phyloP scores from a whole-genome alignment of 1,140 invertebrate genomes.

The Brachionus manjavacas region DNA sequence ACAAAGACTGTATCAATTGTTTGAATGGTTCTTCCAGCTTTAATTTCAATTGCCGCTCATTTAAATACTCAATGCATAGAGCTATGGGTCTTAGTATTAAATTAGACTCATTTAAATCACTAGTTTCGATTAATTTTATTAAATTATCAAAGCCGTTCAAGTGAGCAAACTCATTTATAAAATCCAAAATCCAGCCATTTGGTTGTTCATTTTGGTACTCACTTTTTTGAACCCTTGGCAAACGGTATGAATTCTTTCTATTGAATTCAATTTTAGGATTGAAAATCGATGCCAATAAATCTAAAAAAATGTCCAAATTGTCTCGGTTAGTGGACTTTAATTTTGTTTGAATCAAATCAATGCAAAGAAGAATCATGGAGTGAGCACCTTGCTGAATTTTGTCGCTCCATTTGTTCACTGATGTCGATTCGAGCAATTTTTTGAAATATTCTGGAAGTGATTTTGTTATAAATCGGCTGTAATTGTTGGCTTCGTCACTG shows the following conservation, averaged over 20 bases:
- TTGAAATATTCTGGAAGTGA: background rate
- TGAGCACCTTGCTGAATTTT: conserved; percentile 62
- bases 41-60: conserved; percentile 49
- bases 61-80: conserved; percentile 58
- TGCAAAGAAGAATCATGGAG: conserved; percentile 59
- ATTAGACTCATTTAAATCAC: conserved; percentile 56
- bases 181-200: conserved; percentile 61
- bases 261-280: conserved; percentile 55
- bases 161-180: conserved; percentile 57
- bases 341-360: conserved; percentile 58
- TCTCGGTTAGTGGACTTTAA: conserved; percentile 44
- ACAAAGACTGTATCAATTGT: conserved; percentile 55
- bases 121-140: conserved; percentile 51
- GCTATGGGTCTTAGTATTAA: conserved; percentile 56
- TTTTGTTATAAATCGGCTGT: background rate
- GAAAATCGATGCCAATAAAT: conserved; percentile 56
- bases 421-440: background rate
- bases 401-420: conserved; percentile 58
- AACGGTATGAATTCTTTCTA: conserved; percentile 57
- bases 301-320: conserved; percentile 51
- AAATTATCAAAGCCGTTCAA: conserved; percentile 58
- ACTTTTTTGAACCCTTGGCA: conserved; percentile 46
- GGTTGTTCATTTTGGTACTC: conserved; percentile 48
- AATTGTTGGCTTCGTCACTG: background rate
- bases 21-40: conserved; percentile 55